Base-by-base conservation (phyloP, 30 jellyfish, hydroid and myxozoan species). In the Chrysaora quinquecirrha region DNA sequence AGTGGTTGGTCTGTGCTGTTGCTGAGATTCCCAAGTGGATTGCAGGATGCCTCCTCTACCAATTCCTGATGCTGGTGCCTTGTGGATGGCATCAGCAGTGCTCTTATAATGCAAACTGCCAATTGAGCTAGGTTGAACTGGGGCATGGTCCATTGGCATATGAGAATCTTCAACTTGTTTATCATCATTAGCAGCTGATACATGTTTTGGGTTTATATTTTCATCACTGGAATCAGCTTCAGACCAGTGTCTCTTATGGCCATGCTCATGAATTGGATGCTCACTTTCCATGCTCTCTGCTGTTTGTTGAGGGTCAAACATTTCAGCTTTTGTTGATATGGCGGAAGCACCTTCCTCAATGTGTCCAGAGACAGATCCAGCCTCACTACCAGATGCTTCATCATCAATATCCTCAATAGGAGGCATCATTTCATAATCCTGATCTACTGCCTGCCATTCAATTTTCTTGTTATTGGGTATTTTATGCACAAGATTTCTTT, bases 371-470 rank as follows among this genome's bases (percentile, higher is more conserved):
- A 16, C 58, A 43, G 58, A 9, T 6, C 12, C 58, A 3, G 34
- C 23, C n/a, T 63, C 75, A 63, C 43, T 63, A 20, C 43, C 75
- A 3, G 21, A n/a, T 2, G 23, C 27, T 29, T 63, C 49, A n/a
- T 21, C 46, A 9, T 66, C 63, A 18, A 66, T 46, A 18, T 66
- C 33, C 12, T 12, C 54, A 29, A 20, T 66, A 14, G 56, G 60
- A 12, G 78, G 78, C 78, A 66, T 66, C 73, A 30, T 48, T 2
- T 14, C 58, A 32, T 50, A 69, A 29, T 56, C 76, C 2, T n/a
- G 3, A 27, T 49, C 69, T 18, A 30, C 73, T n/a, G 69, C 32
- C 20, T 31, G 32, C 92, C 92, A 82, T 3, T 16, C 35, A 16
- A 70, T 73, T 38, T 68, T 49, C 58, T 58, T 82, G 49, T 75